These are phyloP conservation scores for Stenchaetothrips biformis DNA, from an alignment of 2,888 invertebrate species.

Conservation along the genomic window DNA sequence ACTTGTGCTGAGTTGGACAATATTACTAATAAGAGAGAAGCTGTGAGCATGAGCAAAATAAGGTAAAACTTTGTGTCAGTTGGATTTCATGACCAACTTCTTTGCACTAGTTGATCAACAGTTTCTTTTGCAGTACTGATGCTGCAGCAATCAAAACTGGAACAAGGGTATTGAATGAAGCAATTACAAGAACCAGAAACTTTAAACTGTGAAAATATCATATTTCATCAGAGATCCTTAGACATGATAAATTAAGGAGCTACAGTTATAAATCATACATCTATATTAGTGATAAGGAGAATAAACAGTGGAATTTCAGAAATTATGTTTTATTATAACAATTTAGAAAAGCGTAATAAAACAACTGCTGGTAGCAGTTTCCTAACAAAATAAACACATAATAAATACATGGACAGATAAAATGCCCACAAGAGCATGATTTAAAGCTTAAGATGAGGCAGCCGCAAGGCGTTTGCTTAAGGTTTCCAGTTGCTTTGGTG, in stretches of 20 bases:
- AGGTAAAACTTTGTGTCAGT: not conserved
- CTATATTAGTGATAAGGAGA: not conserved
- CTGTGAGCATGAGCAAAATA: not conserved
- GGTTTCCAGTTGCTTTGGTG: conserved; percentile 8
- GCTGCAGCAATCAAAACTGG: not conserved
- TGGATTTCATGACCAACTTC: too few relatives aligned
- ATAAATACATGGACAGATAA: not conserved
- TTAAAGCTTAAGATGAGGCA: not conserved
- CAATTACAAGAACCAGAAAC: not conserved
- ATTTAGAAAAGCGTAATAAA: conserved; percentile 14
- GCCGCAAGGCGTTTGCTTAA: not conserved
- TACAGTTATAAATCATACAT: too few relatives aligned
- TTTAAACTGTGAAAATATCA: not conserved
- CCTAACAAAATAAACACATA: not conserved
- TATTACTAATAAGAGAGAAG: not conserved
- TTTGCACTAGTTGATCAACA: too few relatives aligned
- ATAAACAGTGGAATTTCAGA: not conserved
- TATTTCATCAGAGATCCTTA: not conserved
- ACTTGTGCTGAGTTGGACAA: not conserved
- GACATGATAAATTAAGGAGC: not conserved
- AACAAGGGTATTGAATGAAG: not conserved
- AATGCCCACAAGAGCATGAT: not conserved
- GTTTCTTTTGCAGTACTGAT: not conserved
- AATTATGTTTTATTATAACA: conserved; percentile 3
- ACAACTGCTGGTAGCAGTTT: not conserved